A percentile compares a stretch with the other conserved stretches of the same genome.
Conservation (phyloP, 2,888 invertebrate genomes). For the Cataglyphis altisquamis region DNA sequence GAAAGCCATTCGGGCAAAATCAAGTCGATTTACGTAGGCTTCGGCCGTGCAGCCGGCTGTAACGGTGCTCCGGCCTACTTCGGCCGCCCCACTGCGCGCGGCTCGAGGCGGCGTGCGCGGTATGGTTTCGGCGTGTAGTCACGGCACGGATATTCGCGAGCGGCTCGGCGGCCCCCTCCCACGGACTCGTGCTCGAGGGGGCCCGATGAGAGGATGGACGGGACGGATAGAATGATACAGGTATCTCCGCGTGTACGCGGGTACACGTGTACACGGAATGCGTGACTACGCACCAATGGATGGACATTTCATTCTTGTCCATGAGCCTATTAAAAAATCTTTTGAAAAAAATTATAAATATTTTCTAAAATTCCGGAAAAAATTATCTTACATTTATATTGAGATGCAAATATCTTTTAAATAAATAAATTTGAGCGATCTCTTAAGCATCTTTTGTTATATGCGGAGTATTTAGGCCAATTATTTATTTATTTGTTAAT, state of each 20-base stretch:
- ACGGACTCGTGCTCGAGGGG: neutral
- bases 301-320: neutral
- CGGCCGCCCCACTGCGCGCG: slow-evolving; percentile 75
- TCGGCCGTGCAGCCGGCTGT: slow-evolving; percentile 82
- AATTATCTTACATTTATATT: neutral
- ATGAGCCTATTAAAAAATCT: neutral
- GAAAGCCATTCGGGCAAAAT: slow-evolving; percentile 85
- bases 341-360: neutral
- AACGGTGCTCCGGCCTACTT: slow-evolving; percentile 86
- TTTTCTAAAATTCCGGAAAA: neutral
- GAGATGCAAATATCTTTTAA: neutral
- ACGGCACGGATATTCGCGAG: slow-evolving; percentile 63
- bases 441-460: neutral
- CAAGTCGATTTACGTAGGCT: slow-evolving; percentile 76
- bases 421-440: neutral
- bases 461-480: neutral
- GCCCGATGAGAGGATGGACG: neutral
- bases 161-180: neutral
- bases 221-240: slow-evolving; percentile 16
- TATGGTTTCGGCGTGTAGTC: slow-evolving; percentile 77
- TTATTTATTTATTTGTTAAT: neutral
- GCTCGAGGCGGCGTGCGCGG: slow-evolving; percentile 70
- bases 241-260: neutral
- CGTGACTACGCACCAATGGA: slow-evolving; percentile 8
- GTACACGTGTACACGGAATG: neutral